phyloP scores from a whole-genome alignment of 2,113 vertebrate species.

The Anhinga rufa region DNA sequence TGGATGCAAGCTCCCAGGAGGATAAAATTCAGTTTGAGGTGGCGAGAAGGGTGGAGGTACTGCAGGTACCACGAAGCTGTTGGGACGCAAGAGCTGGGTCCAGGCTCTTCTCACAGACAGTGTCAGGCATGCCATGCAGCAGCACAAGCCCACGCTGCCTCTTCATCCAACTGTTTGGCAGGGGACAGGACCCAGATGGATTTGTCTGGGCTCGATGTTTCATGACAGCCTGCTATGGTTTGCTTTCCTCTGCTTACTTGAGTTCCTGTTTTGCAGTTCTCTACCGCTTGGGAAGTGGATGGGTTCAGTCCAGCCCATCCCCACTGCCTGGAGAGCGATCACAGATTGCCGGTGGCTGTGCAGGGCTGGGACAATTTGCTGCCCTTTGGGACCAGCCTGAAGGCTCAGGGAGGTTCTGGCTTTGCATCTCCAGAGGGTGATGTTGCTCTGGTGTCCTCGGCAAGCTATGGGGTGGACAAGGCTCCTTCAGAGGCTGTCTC shows the following conservation, averaged over 20 bases:
- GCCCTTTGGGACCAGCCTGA: not conserved
- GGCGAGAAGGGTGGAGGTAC: not conserved
- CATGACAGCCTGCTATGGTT: not conserved
- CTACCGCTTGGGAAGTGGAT: not conserved
- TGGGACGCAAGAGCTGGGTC: not conserved
- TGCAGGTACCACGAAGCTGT: not conserved
- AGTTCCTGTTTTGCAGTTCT: not conserved
- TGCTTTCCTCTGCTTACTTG: not conserved
- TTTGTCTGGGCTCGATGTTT: not conserved
- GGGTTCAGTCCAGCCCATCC: not conserved
- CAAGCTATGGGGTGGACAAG: not conserved
- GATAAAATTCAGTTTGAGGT: not conserved
- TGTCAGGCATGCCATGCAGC: not conserved
- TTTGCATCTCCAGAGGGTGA: not conserved
- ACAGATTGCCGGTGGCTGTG: not conserved
- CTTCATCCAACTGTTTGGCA: not conserved
- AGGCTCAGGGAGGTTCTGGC: not conserved
- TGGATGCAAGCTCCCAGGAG: not conserved
- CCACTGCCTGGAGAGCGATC: accelerated
- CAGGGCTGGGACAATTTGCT: not conserved
- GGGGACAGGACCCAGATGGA: not conserved
- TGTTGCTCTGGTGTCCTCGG: not conserved
- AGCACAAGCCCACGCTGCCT: not conserved
- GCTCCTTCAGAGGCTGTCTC: not conserved
- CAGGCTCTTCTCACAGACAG: not conserved